Base-by-base conservation (phyloP, 2,888 invertebrate genomes). In the Belgica antarctica region DNA sequence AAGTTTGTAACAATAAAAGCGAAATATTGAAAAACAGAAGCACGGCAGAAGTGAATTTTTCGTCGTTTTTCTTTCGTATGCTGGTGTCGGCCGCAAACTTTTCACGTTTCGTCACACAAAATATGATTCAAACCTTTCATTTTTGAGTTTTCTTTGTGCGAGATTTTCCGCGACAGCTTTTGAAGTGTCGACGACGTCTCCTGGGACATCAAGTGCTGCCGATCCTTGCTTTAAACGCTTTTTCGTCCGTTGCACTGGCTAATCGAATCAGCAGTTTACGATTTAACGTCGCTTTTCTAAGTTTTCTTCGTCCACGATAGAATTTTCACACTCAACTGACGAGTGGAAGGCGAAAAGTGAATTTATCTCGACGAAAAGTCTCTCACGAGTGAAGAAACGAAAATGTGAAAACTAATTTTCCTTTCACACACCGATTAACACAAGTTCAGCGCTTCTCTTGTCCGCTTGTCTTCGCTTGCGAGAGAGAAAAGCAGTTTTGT, bases 241-340 rank as follows among this genome's bases (percentile, higher is more conserved):
- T n/a, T n/a, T n/a, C n/a, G n/a, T n/a, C n/a, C n/a, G n/a, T n/a
- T n/a, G n/a, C n/a, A n/a, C n/a, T n/a, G n/a, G n/a, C n/a, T n/a
- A n/a, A n/a, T n/a, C n/a, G n/a, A n/a, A n/a, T n/a, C n/a, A n/a
- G n/a, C n/a, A n/a, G n/a, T n/a, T n/a, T n/a, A n/a, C n/a, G n/a
- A n/a, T n/a, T n/a, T n/a, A n/a, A n/a, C n/a, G n/a, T n/a, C n/a
- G n/a, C n/a, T n/a, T n/a, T n/a, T n/a, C n/a, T n/a, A 41, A 41
- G 41, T 41, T 41, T 41, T 41, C 41, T 15, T n/a, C 41, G 41
- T 41, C n/a, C 2, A 15, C 41, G 41, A 15, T 41, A 52, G 12
- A 22, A 52, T 52, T 46, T 52, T 52, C 52, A 52, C 52, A 52
- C 22, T 52, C 52, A 52, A 52, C 52, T 52, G 52, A 52, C 52